Percentiles rank a stretch among this genome's conserved stretches.
These are phyloP conservation scores for Mythimna lalbum DNA, from an alignment of 2,888 invertebrate genomes.

Conservation along the genomic window DNA sequence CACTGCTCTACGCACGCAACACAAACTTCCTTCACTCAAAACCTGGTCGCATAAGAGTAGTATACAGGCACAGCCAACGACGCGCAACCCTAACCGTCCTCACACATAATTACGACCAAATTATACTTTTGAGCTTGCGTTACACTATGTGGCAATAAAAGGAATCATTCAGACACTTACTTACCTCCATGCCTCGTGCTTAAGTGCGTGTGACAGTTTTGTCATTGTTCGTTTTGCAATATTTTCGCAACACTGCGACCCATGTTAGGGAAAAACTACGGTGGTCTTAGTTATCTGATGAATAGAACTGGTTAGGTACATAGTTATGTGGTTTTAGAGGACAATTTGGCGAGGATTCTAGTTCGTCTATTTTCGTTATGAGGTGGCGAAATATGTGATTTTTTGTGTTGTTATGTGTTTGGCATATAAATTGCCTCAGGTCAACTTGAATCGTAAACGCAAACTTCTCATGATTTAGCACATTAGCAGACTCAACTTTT, in stretches of 20 bases:
- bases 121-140: slow-evolving; percentile 56
- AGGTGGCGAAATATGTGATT: slow-evolving; percentile 4
- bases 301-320: slow-evolving; percentile 46
- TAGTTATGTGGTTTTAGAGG: slow-evolving; percentile 41
- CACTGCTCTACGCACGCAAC: no score
- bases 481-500: background rate
- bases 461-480: background rate
- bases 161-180: slow-evolving; percentile 61
- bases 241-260: slow-evolving; percentile 55
- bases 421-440: background rate
- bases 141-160: slow-evolving; percentile 61
- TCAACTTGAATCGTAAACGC: background rate
- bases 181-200: slow-evolving; percentile 53
- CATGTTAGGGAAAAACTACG: slow-evolving; percentile 52
- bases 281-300: slow-evolving; percentile 51
- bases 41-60: slow-evolving; percentile 59
- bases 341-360: slow-evolving; percentile 15
- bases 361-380: background rate
- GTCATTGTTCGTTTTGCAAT: slow-evolving; percentile 61
- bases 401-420: background rate
- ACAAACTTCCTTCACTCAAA: slow-evolving; percentile 41
- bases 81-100: slow-evolving; percentile 62
- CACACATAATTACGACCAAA: slow-evolving; percentile 62
- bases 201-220: slow-evolving; percentile 65
- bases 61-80: slow-evolving; percentile 50